Evolutionary conservation across 2,797 vertebrate species (phyloP).

Genomic region (Schizothorax lantsangensis): DNA sequence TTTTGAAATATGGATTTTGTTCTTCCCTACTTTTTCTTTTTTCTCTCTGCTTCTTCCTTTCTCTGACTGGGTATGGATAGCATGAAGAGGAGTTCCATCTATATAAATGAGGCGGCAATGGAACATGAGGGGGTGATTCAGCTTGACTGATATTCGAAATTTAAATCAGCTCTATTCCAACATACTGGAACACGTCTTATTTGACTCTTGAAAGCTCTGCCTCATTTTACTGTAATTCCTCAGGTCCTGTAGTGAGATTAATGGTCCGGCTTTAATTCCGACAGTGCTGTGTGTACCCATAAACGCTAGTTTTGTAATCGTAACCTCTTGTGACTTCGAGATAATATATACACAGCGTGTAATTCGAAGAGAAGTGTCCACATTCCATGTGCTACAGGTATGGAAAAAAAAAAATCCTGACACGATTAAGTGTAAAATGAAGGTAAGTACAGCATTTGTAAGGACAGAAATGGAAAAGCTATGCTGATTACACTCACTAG

Average conservation of each 20-base stretch:
- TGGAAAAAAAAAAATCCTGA: not conserved
- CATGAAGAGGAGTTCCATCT: conserved; percentile 37
- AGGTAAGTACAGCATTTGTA: not conserved
- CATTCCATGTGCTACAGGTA: not conserved
- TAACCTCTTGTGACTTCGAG: conserved; percentile 25
- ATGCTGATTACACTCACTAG: conserved; percentile 27
- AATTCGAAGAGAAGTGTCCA: conserved; percentile 14
- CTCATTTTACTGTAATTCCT: conserved; percentile 34
- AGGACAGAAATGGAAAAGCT: conserved; percentile 27
- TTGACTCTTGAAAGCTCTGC: conserved; percentile 37
- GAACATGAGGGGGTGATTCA: conserved; percentile 50
- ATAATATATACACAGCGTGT: not conserved
- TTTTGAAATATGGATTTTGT: conserved; percentile 69
- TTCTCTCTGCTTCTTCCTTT: conserved; percentile 13
- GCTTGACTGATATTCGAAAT: conserved; percentile 43
- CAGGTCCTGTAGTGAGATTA: conserved; percentile 41
- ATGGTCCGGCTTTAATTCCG: conserved; percentile 29
- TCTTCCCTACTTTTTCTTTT: conserved; percentile 47
- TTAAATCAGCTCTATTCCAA: conserved; percentile 38
- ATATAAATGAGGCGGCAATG: conserved; percentile 51
- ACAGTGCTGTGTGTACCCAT: conserved; percentile 27
- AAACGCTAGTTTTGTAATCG: conserved; percentile 21
- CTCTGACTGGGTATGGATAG: conserved; percentile 25
- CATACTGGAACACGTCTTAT: conserved; percentile 39
- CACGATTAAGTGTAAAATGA: not conserved